Conservation (phyloP, 2,888 invertebrate genomes). For the Drosophila paracracens region DNA sequence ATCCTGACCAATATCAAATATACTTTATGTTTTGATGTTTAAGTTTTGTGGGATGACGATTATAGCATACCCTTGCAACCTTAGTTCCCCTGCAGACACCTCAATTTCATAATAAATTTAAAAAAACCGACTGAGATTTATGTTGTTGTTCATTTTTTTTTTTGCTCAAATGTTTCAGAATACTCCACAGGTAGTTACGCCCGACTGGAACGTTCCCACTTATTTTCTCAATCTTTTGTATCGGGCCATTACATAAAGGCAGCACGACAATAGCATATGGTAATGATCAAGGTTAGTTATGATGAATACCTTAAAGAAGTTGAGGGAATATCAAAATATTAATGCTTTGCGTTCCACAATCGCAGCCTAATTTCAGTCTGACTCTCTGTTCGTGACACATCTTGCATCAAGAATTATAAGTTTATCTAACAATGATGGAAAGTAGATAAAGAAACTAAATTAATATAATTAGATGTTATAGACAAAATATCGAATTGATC, state of each 20-base stretch:
- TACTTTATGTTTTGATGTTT: background rate
- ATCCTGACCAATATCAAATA: background rate
- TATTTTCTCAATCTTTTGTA: background rate
- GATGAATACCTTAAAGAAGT: no score
- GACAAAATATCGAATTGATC: background rate
- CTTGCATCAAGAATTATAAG: background rate
- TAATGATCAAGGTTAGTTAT: no score
- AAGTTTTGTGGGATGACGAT: no score
- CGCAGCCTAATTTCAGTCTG: accelerated
- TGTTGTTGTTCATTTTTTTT: background rate
- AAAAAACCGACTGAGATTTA: background rate
- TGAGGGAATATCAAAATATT: background rate
- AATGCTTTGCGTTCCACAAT: background rate
- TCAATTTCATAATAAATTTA: background rate
- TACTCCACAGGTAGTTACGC: background rate
- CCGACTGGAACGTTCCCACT: background rate
- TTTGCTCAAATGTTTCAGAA: background rate
- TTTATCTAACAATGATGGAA: background rate
- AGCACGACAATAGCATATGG: background rate
- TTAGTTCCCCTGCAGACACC: background rate
- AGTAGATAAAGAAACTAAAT: background rate
- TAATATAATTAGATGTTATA: background rate
- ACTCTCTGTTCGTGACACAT: background rate
- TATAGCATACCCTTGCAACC: background rate
- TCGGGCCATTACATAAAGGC: no score